phyloP scores from a whole-genome alignment of 2,113 vertebrate species.

The Rhabdornis inornatus region DNA sequence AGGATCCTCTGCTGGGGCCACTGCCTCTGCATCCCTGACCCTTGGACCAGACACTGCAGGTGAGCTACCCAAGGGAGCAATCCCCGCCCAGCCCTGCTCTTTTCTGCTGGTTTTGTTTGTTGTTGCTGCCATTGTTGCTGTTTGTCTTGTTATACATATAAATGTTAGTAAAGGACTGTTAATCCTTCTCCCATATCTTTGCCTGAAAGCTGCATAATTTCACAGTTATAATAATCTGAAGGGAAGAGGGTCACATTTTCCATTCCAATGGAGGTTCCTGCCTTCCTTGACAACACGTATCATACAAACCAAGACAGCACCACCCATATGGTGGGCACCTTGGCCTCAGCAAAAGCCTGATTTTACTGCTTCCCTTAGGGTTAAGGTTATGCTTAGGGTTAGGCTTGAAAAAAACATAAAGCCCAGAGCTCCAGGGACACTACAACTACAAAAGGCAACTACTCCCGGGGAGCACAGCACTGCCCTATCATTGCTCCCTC shows the following conservation, averaged over 20 bases:
- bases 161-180: no score
- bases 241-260: not conserved
- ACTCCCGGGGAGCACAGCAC: not conserved
- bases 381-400: not conserved
- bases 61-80: not conserved
- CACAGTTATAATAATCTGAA: not conserved
- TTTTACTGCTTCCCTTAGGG: not conserved
- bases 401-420: not conserved
- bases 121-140: not conserved
- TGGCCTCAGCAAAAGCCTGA: not conserved
- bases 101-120: not conserved
- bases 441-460: no score
- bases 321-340: not conserved
- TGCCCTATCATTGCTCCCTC: not conserved
- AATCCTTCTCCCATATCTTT: not conserved
- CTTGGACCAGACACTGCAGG: not conserved
- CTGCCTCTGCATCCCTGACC: not conserved
- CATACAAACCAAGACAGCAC: not conserved
- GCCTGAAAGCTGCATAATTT: accelerated
- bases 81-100: accelerated
- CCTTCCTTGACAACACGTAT: not conserved
- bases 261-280: accelerated
- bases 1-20: not conserved
- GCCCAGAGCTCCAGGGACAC: no score
- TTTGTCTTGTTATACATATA: not conserved